Conservation (phyloP, 2,888 invertebrate genomes). For the Tryphoninae sp. region DNA sequence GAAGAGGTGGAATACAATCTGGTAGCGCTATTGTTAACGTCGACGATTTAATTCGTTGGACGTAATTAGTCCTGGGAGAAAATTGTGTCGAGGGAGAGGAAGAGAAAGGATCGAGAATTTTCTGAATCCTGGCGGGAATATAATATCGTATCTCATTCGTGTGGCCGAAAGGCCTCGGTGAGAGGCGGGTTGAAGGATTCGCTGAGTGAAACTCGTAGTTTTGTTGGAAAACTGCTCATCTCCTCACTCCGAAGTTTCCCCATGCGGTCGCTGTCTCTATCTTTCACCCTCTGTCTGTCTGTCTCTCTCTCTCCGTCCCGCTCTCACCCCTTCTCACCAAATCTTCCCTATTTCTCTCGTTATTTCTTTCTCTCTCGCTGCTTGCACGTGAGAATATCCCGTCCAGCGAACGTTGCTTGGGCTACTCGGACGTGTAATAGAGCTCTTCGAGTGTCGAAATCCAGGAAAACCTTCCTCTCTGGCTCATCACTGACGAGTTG, state of each 20-base stretch:
- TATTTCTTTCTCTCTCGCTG: constrained; percentile 19
- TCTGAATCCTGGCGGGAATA: background rate
- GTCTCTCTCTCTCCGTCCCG: constrained; percentile 26
- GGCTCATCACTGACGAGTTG: constrained; percentile 10
- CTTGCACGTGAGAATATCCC: background rate
- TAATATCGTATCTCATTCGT: background rate
- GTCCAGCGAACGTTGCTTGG: background rate
- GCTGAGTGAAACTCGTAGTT: constrained; percentile 9
- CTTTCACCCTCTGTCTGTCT: background rate
- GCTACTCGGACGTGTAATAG: constrained; percentile 15
- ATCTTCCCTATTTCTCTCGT: too few species aligned
- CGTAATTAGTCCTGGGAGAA: background rate
- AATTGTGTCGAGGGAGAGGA: background rate
- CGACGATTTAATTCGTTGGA: background rate
- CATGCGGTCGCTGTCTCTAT: constrained; percentile 43
- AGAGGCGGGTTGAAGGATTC: constrained; percentile 12
- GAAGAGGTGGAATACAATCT: background rate
- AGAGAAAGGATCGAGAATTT: background rate
- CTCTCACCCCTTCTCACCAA: constrained; percentile 28
- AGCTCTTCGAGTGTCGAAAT: constrained; percentile 15
- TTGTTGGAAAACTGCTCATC: constrained; percentile 1
- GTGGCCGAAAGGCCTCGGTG: background rate
- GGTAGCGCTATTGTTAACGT: constrained; percentile 1
- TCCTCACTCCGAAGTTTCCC: constrained; percentile 44
- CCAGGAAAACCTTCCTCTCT: constrained; percentile 1